Evolutionary conservation across 2,797 vertebrate genomes (phyloP), one percentile per base, ranked within the genome.

Genomic region (Pygocentrus nattereri): DNA sequence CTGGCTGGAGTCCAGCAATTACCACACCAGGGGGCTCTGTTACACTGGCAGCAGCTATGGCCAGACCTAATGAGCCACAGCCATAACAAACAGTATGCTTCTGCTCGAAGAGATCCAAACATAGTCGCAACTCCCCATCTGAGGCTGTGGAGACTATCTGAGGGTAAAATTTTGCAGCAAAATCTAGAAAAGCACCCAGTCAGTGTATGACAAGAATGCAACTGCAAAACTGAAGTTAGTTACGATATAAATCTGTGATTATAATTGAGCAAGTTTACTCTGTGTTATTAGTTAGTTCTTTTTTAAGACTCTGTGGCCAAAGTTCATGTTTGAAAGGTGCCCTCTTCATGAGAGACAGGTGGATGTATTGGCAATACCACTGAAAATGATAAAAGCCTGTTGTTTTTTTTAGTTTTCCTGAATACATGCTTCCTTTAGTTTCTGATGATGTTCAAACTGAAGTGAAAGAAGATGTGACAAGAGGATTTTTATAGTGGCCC

Each of bases 1-100:
- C 70, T 83, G 77, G 74, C 79, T 77, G 31, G 78, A 85, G 80
- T 87, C 86, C 82, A 85, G 82, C 84, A 85, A 87, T 87, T 85
- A 87, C 68, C 84, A 85, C 86, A 87, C 84, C 84, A 85, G 86
- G 86, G 86, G 86, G 86, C 74, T 85, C 82, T 76, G 78, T 85
- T 85, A 87, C 82, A 87, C 82, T 71, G 76, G 84, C 69, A 83
- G 74, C 79, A 80, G 79, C 73, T 78, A 74, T 75, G 80, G 70
- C 79, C 81, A 61, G 71, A 82, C 74, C 82, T 87, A 85, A 87
- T 87, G 86, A 87, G 82, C 67, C 86, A 84, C 79, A 85, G 78
- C 69, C 70, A 70, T 79, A 85, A 78, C 86, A 87, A 87, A 83
- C 84, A 80, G 76, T 62, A 52, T 69, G 76, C 64, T 85, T 84